phyloP scores from a whole-genome alignment of 1,140 invertebrate species.

The Drosophila prosaltans region DNA sequence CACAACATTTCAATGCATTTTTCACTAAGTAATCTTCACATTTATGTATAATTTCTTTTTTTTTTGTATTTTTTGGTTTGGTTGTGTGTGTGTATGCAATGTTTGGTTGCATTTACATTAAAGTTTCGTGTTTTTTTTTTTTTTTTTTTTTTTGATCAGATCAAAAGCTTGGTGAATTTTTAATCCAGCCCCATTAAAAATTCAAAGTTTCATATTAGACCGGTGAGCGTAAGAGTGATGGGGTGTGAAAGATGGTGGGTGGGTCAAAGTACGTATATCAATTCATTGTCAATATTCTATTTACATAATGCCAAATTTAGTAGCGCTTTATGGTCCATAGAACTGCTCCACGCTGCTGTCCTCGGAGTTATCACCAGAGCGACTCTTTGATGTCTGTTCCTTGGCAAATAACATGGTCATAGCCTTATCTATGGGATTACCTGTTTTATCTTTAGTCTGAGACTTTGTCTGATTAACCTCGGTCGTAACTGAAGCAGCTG shows the following conservation, averaged over 20 bases:
- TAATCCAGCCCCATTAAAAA: slow-evolving; percentile 83
- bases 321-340: slow-evolving; percentile 45
- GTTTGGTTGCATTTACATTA: neutral
- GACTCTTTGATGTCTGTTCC: slow-evolving; percentile 28
- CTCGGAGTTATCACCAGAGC: slow-evolving; percentile 30
- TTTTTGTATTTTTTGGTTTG: slow-evolving; percentile 33
- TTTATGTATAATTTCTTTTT: slow-evolving; percentile 24
- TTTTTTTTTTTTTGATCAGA: slow-evolving; percentile 42
- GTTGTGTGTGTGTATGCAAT: slow-evolving; percentile 18
- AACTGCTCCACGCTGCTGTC: slow-evolving; percentile 53
- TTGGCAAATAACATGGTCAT: slow-evolving; percentile 62
- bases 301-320: slow-evolving; percentile 44
- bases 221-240: neutral
- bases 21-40: slow-evolving; percentile 44
- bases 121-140: slow-evolving; percentile 20
- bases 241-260: neutral
- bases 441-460: slow-evolving; percentile 33
- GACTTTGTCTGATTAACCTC: slow-evolving; percentile 51
- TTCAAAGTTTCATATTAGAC: slow-evolving; percentile 52
- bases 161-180: slow-evolving; percentile 77
- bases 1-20: slow-evolving; percentile 56
- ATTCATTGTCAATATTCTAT: slow-evolving; percentile 50
- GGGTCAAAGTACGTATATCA: slow-evolving; percentile 33
- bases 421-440: slow-evolving; percentile 65
- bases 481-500: neutral